Base-by-base conservation (phyloP, 2,113 vertebrate genomes). In the Helogale parvula region DNA sequence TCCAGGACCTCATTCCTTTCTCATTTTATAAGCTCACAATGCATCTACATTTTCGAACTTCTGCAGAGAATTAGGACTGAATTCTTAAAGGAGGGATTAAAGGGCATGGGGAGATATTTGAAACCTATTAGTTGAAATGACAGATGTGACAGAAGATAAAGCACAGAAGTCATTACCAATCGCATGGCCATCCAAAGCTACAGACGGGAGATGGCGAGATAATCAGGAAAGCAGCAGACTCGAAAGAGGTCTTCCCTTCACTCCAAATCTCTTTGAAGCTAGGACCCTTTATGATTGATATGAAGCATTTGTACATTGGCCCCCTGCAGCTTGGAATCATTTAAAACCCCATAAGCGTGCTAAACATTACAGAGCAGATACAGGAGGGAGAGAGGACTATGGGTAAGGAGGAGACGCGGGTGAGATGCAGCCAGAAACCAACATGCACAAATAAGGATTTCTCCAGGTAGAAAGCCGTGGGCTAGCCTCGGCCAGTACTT, bases 351-450 rank as follows among this genome's bases (percentile, higher is more conserved):
- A 35, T 0, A 17, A 15, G 14, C 3, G 3, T 35, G 54, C 54
- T 76, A 41, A 88, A 33, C 21, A 41, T 19, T 15, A 52, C 7
- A 45, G 52, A 54, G 29, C 29, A 71, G 52, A 76, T 9, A 29
- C 13, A 10, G 1, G 29, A 65, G 31, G 5, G 7, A 65, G 31
- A 5, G 7, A 74, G 23, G 4, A 25, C 16, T 3, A 11, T 4
- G 4, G 1, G 33, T 9, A 3, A 6, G 0, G 29, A 45, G 33
- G 38, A 45, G 13, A 38, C 0, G 16, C 0, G 16, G 33, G 19
- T 0, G 35, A 19, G 15, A 14, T 1, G 12, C 15, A 45, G 50
- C 47, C 45, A 50, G 60, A 47, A 65, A 25, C 63, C 50, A 33
- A 4, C 54, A 4, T 17, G 19, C 9, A 77, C 0, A 15, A 38